Evolutionary conservation across 2,888 invertebrate genomes (phyloP), one percentile per base, ranked within the genome.

Genomic region (Tachystola acroxantha): DNA sequence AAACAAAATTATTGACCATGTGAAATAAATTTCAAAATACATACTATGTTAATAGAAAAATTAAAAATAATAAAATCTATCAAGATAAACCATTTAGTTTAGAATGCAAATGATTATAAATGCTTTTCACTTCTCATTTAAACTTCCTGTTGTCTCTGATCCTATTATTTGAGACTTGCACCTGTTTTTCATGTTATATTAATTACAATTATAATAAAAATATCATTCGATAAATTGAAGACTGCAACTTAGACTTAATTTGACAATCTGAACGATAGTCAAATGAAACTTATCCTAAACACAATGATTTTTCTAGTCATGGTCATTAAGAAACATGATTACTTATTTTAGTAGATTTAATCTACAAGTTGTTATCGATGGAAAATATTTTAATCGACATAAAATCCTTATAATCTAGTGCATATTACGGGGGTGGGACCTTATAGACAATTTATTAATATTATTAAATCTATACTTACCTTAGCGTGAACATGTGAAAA

Each of bases 151-250:
- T 26, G 14, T 12, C 43, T 50, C 58, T 63, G 60, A 65, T 57
- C 57, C 53, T 61, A n/a, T 52, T 36, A 50, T 76, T 81, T 79
- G 78, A 77, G 80, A 80, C 81, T 75, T 73, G 71, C 75, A 79
- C 73, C 62, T 68, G 64, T 60, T 49, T 57, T 50, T 28, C 24
- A 3, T 40, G 56, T 52, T 34, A n/a, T n/a, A n/a, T n/a, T n/a
- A n/a, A n/a, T n/a, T n/a, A n/a, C n/a, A n/a, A n/a, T n/a, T n/a
- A n/a, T n/a, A 52, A 49, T 50, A 51, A 56, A 56, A 53, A 54
- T 45, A 57, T 50, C 47, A 48, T 46, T 55, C 49, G 47, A 43
- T 46, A 50, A 51, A 40, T 48, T 54, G 54, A 63, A 51, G 50
- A 48, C 44, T 53, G 52, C 46, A 45, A 53, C 55, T 54, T 59